Evolutionary conservation across 2,113 vertebrate species (phyloP).

Genomic region (Lophochroa leadbeateri): DNA sequence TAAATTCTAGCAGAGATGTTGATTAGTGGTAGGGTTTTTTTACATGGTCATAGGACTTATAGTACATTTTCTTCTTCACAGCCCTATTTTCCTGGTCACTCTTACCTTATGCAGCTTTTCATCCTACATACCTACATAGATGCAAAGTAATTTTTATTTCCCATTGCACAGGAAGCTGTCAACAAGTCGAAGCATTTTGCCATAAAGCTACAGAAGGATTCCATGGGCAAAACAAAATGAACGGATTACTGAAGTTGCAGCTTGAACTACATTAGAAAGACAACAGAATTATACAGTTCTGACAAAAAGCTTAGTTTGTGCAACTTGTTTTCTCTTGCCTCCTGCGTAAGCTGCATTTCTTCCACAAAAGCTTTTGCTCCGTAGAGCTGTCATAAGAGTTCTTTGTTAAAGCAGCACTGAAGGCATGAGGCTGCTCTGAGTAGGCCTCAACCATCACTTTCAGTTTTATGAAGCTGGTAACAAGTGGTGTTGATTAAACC

Average conservation of each 20-base stretch:
- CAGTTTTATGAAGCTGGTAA: not conserved
- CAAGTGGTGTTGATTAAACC: slow-evolving; percentile 7
- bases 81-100: not conserved
- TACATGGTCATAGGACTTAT: not conserved
- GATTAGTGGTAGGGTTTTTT: not conserved
- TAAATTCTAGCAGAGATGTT: not conserved
- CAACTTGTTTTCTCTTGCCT: not conserved
- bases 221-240: not conserved
- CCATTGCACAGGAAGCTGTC: not conserved
- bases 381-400: not conserved
- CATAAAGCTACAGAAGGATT: not conserved
- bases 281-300: not conserved
- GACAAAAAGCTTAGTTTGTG: not conserved
- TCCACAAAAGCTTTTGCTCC: not conserved
- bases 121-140: not conserved
- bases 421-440: not conserved
- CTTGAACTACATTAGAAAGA: not conserved
- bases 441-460: not conserved
- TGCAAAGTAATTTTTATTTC: not conserved
- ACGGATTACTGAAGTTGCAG: not conserved
- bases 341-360: not conserved
- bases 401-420: not conserved
- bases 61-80: not conserved
- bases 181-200: not conserved
- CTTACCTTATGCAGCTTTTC: not conserved